Evolutionary conservation across 2,888 invertebrate species (phyloP).

Genomic region (Agrenia bidenticulata): DNA sequence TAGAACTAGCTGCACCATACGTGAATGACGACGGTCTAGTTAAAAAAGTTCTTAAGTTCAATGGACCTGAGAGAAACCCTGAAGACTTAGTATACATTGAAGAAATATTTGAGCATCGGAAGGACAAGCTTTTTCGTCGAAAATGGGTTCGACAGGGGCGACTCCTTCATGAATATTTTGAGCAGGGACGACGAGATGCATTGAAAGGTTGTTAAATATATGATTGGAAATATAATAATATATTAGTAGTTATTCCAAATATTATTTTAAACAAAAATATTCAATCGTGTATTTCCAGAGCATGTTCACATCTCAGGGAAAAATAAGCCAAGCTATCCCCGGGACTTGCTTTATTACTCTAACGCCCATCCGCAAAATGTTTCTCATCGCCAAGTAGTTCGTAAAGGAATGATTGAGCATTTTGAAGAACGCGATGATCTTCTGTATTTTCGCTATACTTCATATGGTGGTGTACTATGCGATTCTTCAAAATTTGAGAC

Average conservation of each 20-base stretch:
- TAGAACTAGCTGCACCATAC: conserved; percentile 78
- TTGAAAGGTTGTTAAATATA: no score
- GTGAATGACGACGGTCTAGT: conserved; percentile 71
- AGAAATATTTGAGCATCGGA: conserved; percentile 67
- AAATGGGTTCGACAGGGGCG: conserved; percentile 61
- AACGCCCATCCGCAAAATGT: conserved; percentile 45
- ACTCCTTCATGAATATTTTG: conserved; percentile 64
- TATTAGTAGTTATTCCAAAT: no score
- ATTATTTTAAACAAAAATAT: no score
- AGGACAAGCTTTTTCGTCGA: conserved; percentile 64
- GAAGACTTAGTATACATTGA: conserved; percentile 59
- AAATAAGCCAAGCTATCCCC: conserved; percentile 43
- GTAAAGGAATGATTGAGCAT: conserved; percentile 46
- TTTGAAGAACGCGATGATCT: conserved; percentile 49
- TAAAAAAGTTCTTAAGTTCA: conserved; percentile 64
- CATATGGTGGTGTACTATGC: conserved; percentile 46
- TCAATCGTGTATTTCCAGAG: conserved; percentile 34
- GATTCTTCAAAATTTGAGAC: conserved; percentile 29
- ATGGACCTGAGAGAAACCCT: conserved; percentile 63
- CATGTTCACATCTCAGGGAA: conserved; percentile 46
- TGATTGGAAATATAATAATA: no score
- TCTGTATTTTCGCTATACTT: conserved; percentile 43
- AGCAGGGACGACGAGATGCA: conserved; percentile 68
- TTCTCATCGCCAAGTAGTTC: conserved; percentile 40
- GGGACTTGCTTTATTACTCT: conserved; percentile 48